Percentiles rank a stretch among this genome's conserved stretches.
phyloP scores from a whole-genome alignment of 2,888 invertebrate genomes.

The Elmis aenea region DNA sequence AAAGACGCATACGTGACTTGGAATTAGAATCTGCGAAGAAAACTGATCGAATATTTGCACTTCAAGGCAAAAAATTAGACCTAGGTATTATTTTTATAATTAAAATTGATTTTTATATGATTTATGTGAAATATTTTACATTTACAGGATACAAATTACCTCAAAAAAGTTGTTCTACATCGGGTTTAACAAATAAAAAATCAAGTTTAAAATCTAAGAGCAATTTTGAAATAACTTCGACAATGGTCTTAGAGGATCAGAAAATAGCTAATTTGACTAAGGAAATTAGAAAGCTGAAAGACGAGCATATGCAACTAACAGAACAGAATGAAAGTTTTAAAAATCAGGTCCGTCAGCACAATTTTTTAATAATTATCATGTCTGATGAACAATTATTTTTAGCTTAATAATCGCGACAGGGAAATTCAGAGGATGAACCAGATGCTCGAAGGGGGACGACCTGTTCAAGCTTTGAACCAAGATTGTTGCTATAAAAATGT shows the following conservation, averaged over 20 bases:
- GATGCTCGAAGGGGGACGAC: conserved; percentile 68
- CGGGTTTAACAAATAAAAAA: conserved; percentile 47
- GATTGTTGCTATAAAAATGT: conserved; percentile 62
- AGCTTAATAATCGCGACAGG: conserved; percentile 53
- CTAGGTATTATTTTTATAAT: conserved; percentile 10
- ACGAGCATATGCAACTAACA: conserved; percentile 39
- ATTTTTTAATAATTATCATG: background rate
- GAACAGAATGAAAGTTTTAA: conserved; percentile 40
- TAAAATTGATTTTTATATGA: background rate
- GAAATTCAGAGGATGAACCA: conserved; percentile 67
- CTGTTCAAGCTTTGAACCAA: conserved; percentile 56
- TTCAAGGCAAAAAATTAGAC: conserved; percentile 10
- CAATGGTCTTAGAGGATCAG: conserved; percentile 37
- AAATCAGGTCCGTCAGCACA: conserved; percentile 6
- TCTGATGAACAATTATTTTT: conserved; percentile 7
- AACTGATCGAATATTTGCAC: conserved; percentile 11
- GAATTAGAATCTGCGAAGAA: conserved; percentile 39
- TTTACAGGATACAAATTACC: background rate
- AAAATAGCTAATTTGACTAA: conserved; percentile 45
- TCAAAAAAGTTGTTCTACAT: conserved; percentile 18
- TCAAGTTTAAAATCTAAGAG: conserved; percentile 47
- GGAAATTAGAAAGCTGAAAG: conserved; percentile 44
- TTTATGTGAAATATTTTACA: background rate
- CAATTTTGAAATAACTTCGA: conserved; percentile 47
- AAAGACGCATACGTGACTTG: conserved; percentile 57